Conservation (phyloP, 2,888 invertebrate genomes). For the Belgica antarctica region DNA sequence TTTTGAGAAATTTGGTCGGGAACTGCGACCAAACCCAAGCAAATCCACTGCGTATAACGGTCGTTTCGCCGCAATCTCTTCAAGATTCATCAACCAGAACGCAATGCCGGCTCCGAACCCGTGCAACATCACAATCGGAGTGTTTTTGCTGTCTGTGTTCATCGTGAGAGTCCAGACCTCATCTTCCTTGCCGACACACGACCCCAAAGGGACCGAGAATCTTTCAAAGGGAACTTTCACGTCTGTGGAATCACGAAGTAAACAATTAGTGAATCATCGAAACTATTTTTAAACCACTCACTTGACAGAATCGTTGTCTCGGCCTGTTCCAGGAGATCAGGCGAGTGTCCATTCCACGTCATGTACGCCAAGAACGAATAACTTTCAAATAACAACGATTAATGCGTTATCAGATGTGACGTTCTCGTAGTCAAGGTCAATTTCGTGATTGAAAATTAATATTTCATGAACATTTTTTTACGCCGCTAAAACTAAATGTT, state of each 20-base stretch:
- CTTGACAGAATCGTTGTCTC: constrained; percentile 29
- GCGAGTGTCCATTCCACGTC: constrained; percentile 25
- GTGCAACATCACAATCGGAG: constrained; percentile 89
- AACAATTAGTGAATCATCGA: not conserved
- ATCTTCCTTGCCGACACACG: constrained; percentile 61
- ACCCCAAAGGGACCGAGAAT: constrained; percentile 51
- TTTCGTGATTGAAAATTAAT: not conserved
- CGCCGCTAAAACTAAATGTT: not conserved
- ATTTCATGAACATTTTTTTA: not conserved
- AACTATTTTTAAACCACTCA: not conserved
- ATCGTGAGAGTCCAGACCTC: constrained; percentile 68
- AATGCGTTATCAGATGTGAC: no score
- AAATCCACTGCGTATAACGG: constrained; percentile 91
- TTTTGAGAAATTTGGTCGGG: constrained; percentile 77
- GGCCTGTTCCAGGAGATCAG: constrained; percentile 13
- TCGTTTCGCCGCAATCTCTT: constrained; percentile 71
- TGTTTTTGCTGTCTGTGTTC: constrained; percentile 63
- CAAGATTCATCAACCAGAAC: constrained; percentile 90
- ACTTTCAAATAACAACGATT: not conserved
- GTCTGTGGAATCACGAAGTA: not conserved
- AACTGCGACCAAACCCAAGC: constrained; percentile 91
- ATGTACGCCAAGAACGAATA: not conserved
- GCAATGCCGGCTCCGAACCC: constrained; percentile 93
- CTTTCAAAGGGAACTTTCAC: constrained; percentile 31
- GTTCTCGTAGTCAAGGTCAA: not conserved